A percentile compares a stretch with the other conserved stretches of the same genome.
Conservation (phyloP, 35 echinoderm and acorn worm species). For the Heliocidaris erythrogramma region DNA sequence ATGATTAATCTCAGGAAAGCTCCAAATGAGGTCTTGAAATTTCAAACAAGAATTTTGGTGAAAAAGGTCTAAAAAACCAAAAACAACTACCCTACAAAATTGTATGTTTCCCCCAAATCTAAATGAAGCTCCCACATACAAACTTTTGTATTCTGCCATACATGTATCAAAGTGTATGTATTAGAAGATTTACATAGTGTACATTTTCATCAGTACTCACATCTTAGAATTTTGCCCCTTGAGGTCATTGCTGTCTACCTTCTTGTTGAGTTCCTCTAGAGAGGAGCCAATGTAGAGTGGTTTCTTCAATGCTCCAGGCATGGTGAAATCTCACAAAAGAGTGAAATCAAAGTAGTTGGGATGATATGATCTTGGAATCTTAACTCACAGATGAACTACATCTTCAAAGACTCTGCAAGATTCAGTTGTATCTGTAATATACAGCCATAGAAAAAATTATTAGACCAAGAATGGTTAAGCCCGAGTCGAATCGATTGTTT, state of each 20-base stretch:
- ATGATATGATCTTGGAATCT: neutral
- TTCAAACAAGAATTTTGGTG: no score
- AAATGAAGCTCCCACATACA: neutral
- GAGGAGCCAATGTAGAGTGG: slow-evolving; percentile 24
- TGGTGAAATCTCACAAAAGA: neutral
- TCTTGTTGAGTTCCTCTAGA: slow-evolving; percentile 25
- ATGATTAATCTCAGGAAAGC: no score
- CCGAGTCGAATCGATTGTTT: no score
- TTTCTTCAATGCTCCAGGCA: slow-evolving; percentile 39
- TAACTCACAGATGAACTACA: neutral
- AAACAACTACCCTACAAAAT: no score
- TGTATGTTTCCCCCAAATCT: no score
- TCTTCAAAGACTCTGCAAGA: neutral
- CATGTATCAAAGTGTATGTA: no score
- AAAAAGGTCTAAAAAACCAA: no score
- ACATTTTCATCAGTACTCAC: neutral
- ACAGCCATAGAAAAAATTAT: no score
- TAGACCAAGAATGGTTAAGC: no score
- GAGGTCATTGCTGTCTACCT: neutral
- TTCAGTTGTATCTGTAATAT: neutral
- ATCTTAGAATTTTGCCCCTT: neutral
- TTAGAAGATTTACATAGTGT: no score
- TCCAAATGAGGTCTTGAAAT: no score
- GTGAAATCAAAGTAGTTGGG: neutral
- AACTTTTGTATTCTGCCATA: neutral